Conservation (phyloP, 1,140 invertebrate species). For the Pantala flavescens region DNA sequence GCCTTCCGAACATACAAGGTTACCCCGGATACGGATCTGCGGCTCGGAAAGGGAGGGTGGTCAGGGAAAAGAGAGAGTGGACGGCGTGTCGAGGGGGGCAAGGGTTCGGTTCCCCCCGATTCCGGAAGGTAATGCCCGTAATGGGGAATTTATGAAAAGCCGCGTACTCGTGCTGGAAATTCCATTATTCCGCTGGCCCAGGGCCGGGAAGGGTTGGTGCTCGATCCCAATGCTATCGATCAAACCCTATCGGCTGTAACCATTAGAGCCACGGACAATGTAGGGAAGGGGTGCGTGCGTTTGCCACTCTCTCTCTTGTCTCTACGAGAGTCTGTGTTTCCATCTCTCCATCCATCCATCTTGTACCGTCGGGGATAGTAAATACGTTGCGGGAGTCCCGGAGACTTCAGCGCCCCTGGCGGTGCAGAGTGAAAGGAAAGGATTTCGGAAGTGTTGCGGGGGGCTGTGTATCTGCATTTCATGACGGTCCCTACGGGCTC, state of each 20-base stretch:
- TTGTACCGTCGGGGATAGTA: no score
- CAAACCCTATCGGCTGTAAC: not conserved
- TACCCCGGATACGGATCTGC: no score
- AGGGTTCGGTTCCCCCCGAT: not conserved
- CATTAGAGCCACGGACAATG: not conserved
- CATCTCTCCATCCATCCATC: no score
- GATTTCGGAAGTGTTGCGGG: not conserved
- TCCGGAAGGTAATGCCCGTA: not conserved
- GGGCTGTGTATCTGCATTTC: not conserved
- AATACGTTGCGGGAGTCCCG: no score
- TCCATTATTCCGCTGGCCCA: not conserved
- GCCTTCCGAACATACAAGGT: no score
- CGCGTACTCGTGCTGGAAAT: not conserved
- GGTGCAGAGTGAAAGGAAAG: no score
- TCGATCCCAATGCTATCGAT: constrained; percentile 1
- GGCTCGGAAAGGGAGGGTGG: not conserved
- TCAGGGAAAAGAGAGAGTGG: not conserved
- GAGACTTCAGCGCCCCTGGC: no score
- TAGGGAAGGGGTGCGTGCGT: not conserved
- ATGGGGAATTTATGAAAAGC: constrained; percentile 6
- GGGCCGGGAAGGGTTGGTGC: not conserved
- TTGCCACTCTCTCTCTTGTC: not conserved
- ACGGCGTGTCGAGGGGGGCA: not conserved
- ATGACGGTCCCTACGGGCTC: not conserved
- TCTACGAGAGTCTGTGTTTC: not conserved